Base-by-base conservation (phyloP, 1,140 invertebrate species). In the Coelopa frigida region DNA sequence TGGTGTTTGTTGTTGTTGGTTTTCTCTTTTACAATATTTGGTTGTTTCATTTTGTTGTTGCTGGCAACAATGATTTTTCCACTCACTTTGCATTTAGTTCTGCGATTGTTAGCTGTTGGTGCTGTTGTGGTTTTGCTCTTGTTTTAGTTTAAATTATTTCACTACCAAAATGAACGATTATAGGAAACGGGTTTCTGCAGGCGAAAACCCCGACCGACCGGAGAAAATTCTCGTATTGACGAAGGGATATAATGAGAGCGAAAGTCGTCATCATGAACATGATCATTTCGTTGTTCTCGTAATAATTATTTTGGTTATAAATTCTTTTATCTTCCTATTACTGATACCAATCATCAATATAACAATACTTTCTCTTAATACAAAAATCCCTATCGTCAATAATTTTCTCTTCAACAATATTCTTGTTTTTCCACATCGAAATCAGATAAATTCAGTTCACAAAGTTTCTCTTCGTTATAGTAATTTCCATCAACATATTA, bases 41-140 rank as follows among this genome's bases (percentile, higher is more conserved):
- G 58, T 60, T 55, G 60, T 60, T 59, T 59, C 52, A 52, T 52
- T 53, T 61, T 59, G 52, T 49, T 35, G 46, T 31, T n/a, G n/a
- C n/a, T n/a, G n/a, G n/a, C n/a, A n/a, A n/a, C n/a, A n/a, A n/a
- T n/a, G n/a, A n/a, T n/a, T 40, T 42, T 47, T 50, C n/a, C 36
- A 44, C 54, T 39, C 36, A 26, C 23, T 47, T 49, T 8, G 10
- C 8, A 10, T 17, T 8, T 45, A 40, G 37, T 49, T 8, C 53
- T 38, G 21, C 18, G 52, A 47, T 47, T 47, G 44, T 46, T n/a
- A n/a, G 24, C 21, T 50, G 51, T 58, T 59, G 58, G 61, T 60
- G 58, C 61, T 61, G 58, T 61, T 60, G 58, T 63, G 58, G 59
- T 60, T 50, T 38, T 53, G 45, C 41, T 43, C 35, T 44, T 29